phyloP scores from a whole-genome alignment of 2,113 vertebrate species.

The Etia nguti region DNA sequence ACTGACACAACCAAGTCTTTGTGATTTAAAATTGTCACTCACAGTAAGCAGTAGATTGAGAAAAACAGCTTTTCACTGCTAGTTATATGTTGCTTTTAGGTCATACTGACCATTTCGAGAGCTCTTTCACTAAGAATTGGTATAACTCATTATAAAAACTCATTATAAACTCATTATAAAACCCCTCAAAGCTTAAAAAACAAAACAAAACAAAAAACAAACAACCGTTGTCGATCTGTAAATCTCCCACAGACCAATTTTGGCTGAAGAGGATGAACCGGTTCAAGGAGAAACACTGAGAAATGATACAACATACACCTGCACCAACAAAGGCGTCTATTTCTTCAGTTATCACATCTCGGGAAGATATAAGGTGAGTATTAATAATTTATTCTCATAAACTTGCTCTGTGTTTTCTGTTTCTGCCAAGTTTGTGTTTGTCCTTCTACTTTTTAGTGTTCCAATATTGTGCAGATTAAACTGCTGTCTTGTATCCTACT shows the following conservation, averaged over 20 bases:
- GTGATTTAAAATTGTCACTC: too few relatives aligned
- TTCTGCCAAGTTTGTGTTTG: neutral
- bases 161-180: too few relatives aligned
- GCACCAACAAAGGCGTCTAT: slow-evolving; percentile 18
- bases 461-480: neutral
- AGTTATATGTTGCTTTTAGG: too few relatives aligned
- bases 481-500: neutral
- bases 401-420: neutral
- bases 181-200: neutral
- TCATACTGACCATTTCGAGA: too few relatives aligned
- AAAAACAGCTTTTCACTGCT: too few relatives aligned
- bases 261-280: neutral
- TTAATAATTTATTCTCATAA: neutral
- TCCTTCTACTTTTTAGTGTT: neutral
- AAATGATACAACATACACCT: neutral
- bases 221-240: neutral
- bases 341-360: slow-evolving; percentile 60
- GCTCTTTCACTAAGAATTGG: too few relatives aligned
- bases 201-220: neutral
- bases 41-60: too few relatives aligned
- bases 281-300: neutral
- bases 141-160: too few relatives aligned
- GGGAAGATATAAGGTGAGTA: slow-evolving; percentile 37
- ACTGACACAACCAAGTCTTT: too few relatives aligned
- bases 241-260: neutral